phyloP scores from a whole-genome alignment of 2,113 vertebrate species.

The Rhinoptilus africanus region DNA sequence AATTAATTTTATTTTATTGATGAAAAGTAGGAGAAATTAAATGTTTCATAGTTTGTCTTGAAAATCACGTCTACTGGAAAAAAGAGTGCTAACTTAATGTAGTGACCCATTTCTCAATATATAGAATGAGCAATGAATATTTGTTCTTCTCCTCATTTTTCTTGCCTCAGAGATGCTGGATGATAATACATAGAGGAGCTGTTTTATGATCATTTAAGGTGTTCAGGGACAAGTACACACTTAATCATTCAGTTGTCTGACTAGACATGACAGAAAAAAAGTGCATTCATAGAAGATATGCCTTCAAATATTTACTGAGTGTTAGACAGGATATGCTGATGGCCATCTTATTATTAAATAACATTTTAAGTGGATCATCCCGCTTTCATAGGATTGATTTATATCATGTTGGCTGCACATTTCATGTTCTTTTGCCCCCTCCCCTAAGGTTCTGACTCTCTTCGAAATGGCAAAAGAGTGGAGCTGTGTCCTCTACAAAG shows the following conservation, averaged over 20 bases:
- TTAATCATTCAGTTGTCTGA: constrained; percentile 20
- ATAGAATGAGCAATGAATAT: background rate
- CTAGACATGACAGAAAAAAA: background rate
- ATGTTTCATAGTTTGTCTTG: background rate
- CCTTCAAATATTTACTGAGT: background rate
- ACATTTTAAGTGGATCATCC: background rate
- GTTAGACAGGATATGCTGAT: background rate
- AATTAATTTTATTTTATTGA: background rate
- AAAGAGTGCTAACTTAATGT: background rate
- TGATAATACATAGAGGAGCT: background rate
- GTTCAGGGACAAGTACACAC: background rate
- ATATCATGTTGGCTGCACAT: background rate
- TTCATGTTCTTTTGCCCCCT: background rate
- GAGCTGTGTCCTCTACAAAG: background rate
- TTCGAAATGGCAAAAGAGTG: background rate
- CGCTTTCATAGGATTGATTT: background rate
- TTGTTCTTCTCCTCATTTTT: background rate
- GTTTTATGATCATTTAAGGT: background rate
- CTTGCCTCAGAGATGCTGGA: background rate
- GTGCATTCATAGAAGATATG: background rate
- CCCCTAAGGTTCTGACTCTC: background rate
- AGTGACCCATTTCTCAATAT: background rate
- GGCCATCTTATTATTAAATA: background rate
- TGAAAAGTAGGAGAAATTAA: background rate
- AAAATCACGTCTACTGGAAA: background rate